These are phyloP conservation scores for roundworm (Caenorhabditis elegans) DNA, from an alignment of 1,140 invertebrate species.

Conservation along the genomic window DNA sequence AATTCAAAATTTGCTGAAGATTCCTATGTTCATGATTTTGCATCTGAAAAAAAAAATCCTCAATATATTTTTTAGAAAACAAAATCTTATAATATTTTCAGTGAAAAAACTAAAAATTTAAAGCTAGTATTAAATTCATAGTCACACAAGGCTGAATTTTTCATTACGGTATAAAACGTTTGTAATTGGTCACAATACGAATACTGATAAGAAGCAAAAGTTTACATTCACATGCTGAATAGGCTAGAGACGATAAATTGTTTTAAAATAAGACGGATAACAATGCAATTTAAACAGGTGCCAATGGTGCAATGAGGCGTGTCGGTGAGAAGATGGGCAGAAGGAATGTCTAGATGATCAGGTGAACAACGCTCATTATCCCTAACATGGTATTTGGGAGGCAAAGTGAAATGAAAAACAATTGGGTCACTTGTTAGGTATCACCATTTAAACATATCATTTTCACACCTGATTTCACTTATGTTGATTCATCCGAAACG, in stretches of 20 bases:
- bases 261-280: not conserved
- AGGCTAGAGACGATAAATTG: no score
- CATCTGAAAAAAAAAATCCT: no score
- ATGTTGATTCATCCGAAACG: not conserved
- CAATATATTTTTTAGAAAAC: no score
- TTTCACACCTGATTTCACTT: constrained; percentile 6
- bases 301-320: constrained; percentile 10
- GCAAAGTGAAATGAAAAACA: not conserved
- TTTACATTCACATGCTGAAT: no score
- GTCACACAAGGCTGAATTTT: not conserved
- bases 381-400: constrained; percentile 27
- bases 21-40: no score
- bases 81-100: no score
- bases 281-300: constrained; percentile 12
- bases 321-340: not conserved
- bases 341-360: not conserved
- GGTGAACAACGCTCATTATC: constrained; percentile 17
- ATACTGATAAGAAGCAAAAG: not conserved
- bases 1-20: no score
- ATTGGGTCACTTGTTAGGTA: constrained; percentile 21
- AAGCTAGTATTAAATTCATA: no score
- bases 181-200: not conserved
- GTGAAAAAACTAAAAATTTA: no score
- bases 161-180: not conserved
- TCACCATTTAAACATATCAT: not conserved